phyloP scores from a whole-genome alignment of 2,113 vertebrate genomes.

The Alces alces region DNA sequence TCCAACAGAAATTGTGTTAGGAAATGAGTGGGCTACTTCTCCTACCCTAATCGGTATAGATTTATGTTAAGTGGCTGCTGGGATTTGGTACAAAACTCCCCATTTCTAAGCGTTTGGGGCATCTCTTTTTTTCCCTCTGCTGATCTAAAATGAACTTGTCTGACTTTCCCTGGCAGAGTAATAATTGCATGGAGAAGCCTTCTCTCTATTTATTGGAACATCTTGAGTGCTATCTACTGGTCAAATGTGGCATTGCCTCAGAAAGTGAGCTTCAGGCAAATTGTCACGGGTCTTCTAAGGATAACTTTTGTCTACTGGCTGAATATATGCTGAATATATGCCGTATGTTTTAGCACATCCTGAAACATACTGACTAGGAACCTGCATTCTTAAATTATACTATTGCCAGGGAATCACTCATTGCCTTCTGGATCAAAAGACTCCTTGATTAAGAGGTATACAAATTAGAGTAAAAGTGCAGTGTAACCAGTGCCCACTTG shows the following conservation, averaged over 20 bases:
- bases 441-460: neutral
- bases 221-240: constrained; percentile 80
- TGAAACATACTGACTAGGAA: neutral
- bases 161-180: neutral
- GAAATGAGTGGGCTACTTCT: constrained; percentile 23
- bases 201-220: constrained; percentile 16
- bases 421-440: neutral
- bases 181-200: accelerated
- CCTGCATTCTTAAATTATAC: neutral
- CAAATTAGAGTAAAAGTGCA: neutral
- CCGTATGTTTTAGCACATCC: neutral
- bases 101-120: neutral
- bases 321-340: neutral
- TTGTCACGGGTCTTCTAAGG: neutral
- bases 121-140: neutral
- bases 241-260: constrained; percentile 46
- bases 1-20: neutral
- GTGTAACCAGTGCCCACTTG: neutral
- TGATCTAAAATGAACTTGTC: neutral
- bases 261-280: neutral
- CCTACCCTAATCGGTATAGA: neutral
- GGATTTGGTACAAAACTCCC: neutral
- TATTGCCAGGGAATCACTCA: neutral
- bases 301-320: neutral
- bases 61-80: neutral